Evolutionary conservation across 1,140 invertebrate species (phyloP).

Genomic region (Drosophila pallidifrons): DNA sequence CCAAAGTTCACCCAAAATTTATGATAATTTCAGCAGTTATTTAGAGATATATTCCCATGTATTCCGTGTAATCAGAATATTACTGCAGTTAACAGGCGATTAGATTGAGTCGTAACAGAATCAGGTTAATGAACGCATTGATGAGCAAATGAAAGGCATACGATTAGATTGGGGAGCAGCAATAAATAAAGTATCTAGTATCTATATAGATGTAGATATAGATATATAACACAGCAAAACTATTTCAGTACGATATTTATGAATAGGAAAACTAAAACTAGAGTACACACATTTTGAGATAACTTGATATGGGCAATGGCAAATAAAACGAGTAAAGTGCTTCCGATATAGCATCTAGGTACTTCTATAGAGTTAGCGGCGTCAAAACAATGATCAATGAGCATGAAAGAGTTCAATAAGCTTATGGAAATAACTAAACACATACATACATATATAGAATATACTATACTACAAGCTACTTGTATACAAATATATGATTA

Average conservation of each 20-base stretch:
- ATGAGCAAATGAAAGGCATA: conserved; percentile 4
- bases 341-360: conserved; percentile 75
- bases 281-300: conserved; percentile 32
- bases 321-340: conserved; percentile 80
- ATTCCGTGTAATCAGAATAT: conserved; percentile 35
- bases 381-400: conserved; percentile 35
- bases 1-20: not conserved
- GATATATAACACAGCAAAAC: conserved; percentile 3
- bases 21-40: not conserved
- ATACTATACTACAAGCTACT: not conserved
- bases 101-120: conserved; percentile 43
- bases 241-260: conserved; percentile 1
- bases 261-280: conserved; percentile 6
- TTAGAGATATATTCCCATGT: conserved; percentile 31
- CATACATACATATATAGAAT: not conserved
- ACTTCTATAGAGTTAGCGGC: conserved; percentile 50
- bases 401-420: conserved; percentile 41
- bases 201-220: conserved; percentile 7
- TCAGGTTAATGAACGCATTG: conserved; percentile 54
- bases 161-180: not conserved
- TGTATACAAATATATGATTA: not conserved
- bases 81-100: conserved; percentile 69
- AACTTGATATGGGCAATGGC: conserved; percentile 65
- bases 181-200: conserved; percentile 38
- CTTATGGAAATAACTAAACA: conserved; percentile 17